phyloP scores from a whole-genome alignment of 2,888 invertebrate genomes.

The Caenorhabditis parvicauda region DNA sequence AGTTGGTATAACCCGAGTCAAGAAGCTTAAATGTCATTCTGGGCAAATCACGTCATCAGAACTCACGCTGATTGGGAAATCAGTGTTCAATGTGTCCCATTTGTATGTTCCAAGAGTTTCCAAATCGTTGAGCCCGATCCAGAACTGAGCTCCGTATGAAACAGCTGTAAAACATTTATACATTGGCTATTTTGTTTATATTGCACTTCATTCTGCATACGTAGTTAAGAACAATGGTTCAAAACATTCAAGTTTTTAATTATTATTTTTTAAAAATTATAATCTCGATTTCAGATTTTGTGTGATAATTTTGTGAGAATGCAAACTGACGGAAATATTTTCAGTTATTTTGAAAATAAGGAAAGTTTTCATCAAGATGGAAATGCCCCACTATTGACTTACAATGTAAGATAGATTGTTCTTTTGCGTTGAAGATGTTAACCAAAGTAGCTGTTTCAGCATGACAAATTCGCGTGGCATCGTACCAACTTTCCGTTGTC shows the following conservation, averaged over 20 bases:
- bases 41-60: not conserved
- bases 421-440: slow-evolving; percentile 28
- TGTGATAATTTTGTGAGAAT: no score
- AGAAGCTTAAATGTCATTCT: slow-evolving; percentile 14
- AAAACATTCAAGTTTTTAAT: no score
- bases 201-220: no score
- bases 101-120: slow-evolving; percentile 20
- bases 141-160: slow-evolving; percentile 19
- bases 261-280: no score
- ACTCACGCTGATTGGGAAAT: not conserved
- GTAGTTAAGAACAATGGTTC: no score
- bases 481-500: slow-evolving; percentile 26
- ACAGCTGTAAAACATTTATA: slow-evolving; percentile 10
- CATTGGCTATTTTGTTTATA: no score
- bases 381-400: not conserved
- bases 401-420: slow-evolving; percentile 20
- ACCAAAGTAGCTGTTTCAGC: slow-evolving; percentile 26
- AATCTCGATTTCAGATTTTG: no score
- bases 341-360: no score
- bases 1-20: slow-evolving; percentile 30
- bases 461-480: slow-evolving; percentile 29
- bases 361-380: no score
- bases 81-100: slow-evolving; percentile 34
- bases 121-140: slow-evolving; percentile 43
- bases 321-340: no score